Base-by-base conservation (phyloP, 2,888 invertebrate species). In the Nephrotoma appendiculata region DNA sequence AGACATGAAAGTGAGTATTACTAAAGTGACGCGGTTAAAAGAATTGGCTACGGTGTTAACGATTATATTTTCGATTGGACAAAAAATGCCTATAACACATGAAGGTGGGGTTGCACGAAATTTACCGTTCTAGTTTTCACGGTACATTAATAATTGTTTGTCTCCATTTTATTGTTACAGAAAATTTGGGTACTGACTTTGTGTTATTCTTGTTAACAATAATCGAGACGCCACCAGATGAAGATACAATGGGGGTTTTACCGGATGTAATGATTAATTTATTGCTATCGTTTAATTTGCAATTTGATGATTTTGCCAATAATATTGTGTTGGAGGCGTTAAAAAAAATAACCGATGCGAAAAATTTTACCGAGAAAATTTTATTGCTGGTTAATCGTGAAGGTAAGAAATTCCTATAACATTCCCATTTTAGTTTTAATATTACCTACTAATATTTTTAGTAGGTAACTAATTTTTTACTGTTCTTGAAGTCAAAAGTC, bases 41-140 rank as follows among this genome's bases (percentile, higher is more conserved):
- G 96, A 97, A 91, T 96, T 97, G 31, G 95, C 96, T 1, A 93
- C 96, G 88, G 93, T 98, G 88, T 92, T 98, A 87, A 96, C 97
- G 86, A 96, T 98, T 94, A 94, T 98, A 86, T 95, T 98, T 90
- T 97, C 97, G 86, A 96, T 97, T 94, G 98, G 96, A 0, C 98
- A 98, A 90, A 94, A 94, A 85, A 95, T 98, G 93, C 98, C 98
- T 2, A 94, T 97, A 86, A 96, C 96, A 86, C 96, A 98, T 92
- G 95, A 96, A 90, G 97, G 97, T 97, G 92, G 92, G 90, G 84
- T 31, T 31, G 31, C 1, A 31, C 31, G 2, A 3, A 3, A 31
- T 71, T 9, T 87, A 31, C 2, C 31, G 6, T 31, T 2, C n/a
- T 2, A 5, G 12, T 71, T 43, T 52, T 87, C 41, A 85, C n/a